These are phyloP conservation scores for Chrysolophus pictus DNA, from an alignment of 2,797 vertebrate genomes.

Conservation along the genomic window DNA sequence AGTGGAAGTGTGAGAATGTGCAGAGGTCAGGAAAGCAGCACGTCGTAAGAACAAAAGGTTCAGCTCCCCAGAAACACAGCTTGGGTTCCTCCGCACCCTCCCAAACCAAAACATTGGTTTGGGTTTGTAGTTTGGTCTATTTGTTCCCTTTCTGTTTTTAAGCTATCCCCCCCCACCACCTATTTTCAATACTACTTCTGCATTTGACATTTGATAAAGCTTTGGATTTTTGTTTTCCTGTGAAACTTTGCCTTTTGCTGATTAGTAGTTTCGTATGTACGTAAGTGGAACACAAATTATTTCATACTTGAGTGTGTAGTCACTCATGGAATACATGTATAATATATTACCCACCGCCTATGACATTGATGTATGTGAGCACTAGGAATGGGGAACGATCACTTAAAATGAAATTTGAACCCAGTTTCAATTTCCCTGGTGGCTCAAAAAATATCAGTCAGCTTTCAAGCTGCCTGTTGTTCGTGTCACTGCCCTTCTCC, in stretches of 20 bases:
- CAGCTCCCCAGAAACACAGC: not conserved
- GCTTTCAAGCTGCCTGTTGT: not conserved
- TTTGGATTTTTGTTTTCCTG: not conserved
- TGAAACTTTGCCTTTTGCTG: not conserved
- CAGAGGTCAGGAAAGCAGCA: not conserved
- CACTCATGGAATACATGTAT: not conserved
- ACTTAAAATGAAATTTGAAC: constrained; percentile 9
- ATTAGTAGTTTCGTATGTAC: not conserved
- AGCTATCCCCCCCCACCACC: not conserved
- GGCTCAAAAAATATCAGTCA: not conserved
- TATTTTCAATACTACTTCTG: not conserved
- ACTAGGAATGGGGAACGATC: not conserved
- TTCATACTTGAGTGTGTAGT: not conserved
- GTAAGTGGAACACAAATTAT: not conserved
- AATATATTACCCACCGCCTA: not conserved
- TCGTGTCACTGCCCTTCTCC: not conserved
- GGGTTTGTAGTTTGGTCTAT: not conserved
- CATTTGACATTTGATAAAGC: not conserved
- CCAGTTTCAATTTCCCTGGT: not conserved
- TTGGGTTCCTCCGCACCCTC: not conserved
- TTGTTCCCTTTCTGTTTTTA: not conserved
- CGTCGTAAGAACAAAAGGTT: not conserved
- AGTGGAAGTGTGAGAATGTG: not conserved
- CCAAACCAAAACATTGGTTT: not conserved
- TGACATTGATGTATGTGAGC: constrained; percentile 1